Conservation (phyloP, 2,797 vertebrate genomes). For the Megalops cyprinoides region DNA sequence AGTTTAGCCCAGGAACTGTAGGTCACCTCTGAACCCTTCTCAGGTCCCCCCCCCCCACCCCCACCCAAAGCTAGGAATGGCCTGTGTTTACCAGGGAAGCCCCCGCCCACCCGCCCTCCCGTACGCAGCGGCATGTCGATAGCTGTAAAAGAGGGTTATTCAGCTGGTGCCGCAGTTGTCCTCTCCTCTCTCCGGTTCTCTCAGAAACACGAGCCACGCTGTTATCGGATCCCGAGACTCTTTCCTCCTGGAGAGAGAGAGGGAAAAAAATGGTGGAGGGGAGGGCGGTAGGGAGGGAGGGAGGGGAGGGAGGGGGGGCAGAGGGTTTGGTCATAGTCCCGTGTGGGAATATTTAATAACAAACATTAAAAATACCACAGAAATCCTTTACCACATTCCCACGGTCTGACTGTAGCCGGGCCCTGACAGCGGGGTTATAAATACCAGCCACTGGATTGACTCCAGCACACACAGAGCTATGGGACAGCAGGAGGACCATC, state of each 20-base stretch:
- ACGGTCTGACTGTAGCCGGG: slow-evolving; percentile 61
- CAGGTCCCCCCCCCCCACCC: not conserved
- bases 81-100: not conserved
- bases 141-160: not conserved
- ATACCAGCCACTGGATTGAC: slow-evolving; percentile 30
- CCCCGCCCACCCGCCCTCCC: not conserved
- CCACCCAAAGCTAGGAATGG: not conserved
- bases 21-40: no score
- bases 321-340: slow-evolving; percentile 73
- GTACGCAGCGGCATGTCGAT: not conserved
- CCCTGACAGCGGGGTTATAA: slow-evolving; percentile 56
- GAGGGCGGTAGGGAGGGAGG: slow-evolving; percentile 28
- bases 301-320: slow-evolving; percentile 41
- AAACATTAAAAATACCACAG: slow-evolving; percentile 82
- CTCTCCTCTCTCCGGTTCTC: not conserved
- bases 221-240: slow-evolving; percentile 24
- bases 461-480: slow-evolving; percentile 9
- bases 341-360: slow-evolving; percentile 81
- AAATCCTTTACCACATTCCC: slow-evolving; percentile 78
- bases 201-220: slow-evolving; percentile 28
- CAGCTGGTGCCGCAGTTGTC: slow-evolving; percentile 21
- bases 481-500: not conserved
- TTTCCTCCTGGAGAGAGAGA: slow-evolving; percentile 19
- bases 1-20: no score
- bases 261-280: slow-evolving; percentile 20